phyloP scores from a whole-genome alignment of 2,888 invertebrate genomes.

The Cheilosia pagana region DNA sequence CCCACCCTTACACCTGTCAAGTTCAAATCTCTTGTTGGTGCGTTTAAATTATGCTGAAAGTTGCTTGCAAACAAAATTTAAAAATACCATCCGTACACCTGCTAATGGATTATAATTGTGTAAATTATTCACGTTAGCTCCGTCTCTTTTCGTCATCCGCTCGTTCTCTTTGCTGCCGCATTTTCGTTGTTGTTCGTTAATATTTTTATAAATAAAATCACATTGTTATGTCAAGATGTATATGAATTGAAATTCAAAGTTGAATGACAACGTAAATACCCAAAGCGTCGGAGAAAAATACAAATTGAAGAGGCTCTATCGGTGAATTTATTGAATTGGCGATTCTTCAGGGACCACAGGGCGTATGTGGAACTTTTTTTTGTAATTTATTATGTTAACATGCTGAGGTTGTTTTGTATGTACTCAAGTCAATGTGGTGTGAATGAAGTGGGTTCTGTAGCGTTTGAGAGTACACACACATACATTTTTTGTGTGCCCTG shows the following conservation, averaged over 20 bases:
- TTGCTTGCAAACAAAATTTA: no score
- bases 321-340: not conserved
- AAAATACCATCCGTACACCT: not conserved
- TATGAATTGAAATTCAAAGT: not conserved
- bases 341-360: not conserved
- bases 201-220: conserved; percentile 8
- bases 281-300: not conserved
- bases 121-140: not conserved
- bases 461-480: no score
- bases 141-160: not conserved
- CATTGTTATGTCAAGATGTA: not conserved
- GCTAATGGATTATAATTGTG: not conserved
- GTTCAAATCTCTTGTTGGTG: not conserved
- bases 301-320: not conserved
- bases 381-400: not conserved
- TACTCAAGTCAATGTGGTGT: not conserved
- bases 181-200: conserved; percentile 1
- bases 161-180: not conserved
- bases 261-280: not conserved
- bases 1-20: not conserved
- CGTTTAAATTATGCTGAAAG: no score
- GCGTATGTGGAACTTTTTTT: not conserved
- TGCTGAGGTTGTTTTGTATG: not conserved
- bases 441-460: not conserved
- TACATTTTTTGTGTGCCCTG: no score